Base-by-base conservation (phyloP, 2,113 vertebrate species). In the Ranitomeya variabilis region DNA sequence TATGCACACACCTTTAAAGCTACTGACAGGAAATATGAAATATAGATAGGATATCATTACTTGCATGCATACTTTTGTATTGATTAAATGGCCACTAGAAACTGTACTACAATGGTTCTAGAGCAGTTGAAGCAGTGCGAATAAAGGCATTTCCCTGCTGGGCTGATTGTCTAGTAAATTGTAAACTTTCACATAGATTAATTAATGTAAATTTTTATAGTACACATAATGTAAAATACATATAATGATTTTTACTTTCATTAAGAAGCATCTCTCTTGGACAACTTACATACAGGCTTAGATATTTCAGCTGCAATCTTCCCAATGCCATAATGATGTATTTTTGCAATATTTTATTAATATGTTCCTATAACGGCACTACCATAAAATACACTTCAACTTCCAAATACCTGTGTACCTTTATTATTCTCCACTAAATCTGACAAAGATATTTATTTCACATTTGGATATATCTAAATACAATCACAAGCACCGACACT, bases 361-460 rank as follows among this genome's bases (percentile, higher is more conserved):
- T 83, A 67, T 83, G 62, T 67, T 67, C 62, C 62, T 67, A 67
- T 83, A 83, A 83, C 62, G 52, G 37, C 81, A 54, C 12, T 26
- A 52, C 26, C 37, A 83, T 83, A 83, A 83, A 83, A 15, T 83
- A 52, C 64, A 23, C 19, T 67, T 21, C 37, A 69, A 26, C 64
- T 21, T 52, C 62, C 37, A 83, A 83, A 83, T 83, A 83, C 62
- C 81, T 83, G 81, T 83, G 81, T 83, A 67, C 81, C 81, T 83
- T 83, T 83, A 83, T 69, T 83, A 83, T 69, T 83, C 81, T 66
- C n/a, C 64, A 83, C 62, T 83, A 83, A 83, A 83, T 13, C 62
- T 83, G 81, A 83, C 81, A 83, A 83, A 83, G 45, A 83, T 83
- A 83, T 83, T 83, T 83, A 83, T 83, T n/a, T 69, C 60, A 69